Evolutionary conservation across 2,113 vertebrate species (phyloP).

Genomic region (Misgurnus mizolepis): DNA sequence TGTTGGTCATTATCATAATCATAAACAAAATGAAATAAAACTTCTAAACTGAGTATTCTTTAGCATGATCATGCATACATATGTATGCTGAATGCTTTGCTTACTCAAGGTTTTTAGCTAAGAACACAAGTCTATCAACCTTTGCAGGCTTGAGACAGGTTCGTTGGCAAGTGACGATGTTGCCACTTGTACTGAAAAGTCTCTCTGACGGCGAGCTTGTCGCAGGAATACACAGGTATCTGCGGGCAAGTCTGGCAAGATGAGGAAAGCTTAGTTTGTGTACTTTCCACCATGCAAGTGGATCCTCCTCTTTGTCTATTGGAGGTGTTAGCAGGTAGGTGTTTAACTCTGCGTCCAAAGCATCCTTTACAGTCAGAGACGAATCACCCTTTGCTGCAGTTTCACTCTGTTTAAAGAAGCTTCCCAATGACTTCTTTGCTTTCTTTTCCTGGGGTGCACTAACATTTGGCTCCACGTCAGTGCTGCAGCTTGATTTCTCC

Average conservation of each 20-base stretch:
- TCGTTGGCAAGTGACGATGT: constrained; percentile 29
- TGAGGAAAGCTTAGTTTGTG: constrained; percentile 38
- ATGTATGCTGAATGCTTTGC: too few relatives aligned
- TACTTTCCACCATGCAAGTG: constrained; percentile 38
- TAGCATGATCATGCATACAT: too few relatives aligned
- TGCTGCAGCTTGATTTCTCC: background rate
- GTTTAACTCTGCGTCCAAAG: constrained; percentile 27
- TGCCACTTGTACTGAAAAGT: constrained; percentile 30
- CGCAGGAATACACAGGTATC: constrained; percentile 30
- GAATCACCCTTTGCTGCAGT: constrained; percentile 25
- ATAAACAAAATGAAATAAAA: too few relatives aligned
- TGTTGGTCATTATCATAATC: too few relatives aligned
- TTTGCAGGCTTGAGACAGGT: too few relatives aligned
- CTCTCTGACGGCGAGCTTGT: constrained; percentile 6
- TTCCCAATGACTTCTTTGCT: constrained; percentile 39
- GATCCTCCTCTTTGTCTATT: constrained; percentile 38
- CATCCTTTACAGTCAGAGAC: constrained; percentile 32
- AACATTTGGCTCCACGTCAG: background rate
- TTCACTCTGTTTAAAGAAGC: constrained; percentile 41
- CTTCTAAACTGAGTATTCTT: too few relatives aligned
- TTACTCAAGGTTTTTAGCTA: too few relatives aligned
- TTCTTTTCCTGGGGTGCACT: constrained; percentile 15
- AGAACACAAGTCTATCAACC: too few relatives aligned
- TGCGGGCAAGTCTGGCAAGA: constrained; percentile 40
- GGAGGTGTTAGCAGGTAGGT: constrained; percentile 22